phyloP scores from a whole-genome alignment of 2,113 vertebrate genomes.

The Centropus bengalensis region DNA sequence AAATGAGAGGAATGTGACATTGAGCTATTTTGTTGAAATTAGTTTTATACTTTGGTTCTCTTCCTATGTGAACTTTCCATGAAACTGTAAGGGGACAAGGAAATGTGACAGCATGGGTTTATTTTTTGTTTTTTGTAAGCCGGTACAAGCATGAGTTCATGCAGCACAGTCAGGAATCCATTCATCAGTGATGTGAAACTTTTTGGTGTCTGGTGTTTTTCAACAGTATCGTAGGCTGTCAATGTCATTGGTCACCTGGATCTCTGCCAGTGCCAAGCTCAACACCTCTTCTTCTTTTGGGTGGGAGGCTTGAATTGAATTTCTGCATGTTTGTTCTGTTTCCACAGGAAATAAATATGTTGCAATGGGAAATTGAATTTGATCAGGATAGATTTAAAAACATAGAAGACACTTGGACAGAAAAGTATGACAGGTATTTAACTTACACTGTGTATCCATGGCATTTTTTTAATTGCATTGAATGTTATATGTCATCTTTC shows the following conservation, averaged over 20 bases:
- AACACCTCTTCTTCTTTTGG: not conserved
- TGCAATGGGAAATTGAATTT: conserved; percentile 94
- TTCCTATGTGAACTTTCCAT: not conserved
- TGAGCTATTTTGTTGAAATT: not conserved
- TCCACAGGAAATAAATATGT: conserved; percentile 87
- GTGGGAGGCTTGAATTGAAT: not conserved
- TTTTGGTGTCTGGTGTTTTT: not conserved
- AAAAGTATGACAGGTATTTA: conserved; percentile 86
- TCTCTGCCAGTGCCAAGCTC: not conserved
- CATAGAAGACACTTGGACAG: conserved; percentile 84
- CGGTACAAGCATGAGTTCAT: not conserved
- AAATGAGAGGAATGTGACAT: not conserved
- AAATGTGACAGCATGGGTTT: rapidly evolving
- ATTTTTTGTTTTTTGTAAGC: not conserved
- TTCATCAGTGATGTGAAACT: not conserved
- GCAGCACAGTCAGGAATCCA: not conserved
- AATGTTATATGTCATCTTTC: not conserved
- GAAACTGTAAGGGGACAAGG: too few species aligned
- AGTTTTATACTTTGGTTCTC: not conserved
- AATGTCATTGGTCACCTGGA: not conserved
- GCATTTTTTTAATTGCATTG: not conserved
- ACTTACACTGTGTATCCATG: not conserved
- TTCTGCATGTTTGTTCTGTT: conserved; percentile 8
- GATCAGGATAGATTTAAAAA: conserved; percentile 89
- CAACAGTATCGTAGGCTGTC: not conserved